phyloP scores from a whole-genome alignment of 2,113 vertebrate genomes.

The Glaucidium brasilianum region DNA sequence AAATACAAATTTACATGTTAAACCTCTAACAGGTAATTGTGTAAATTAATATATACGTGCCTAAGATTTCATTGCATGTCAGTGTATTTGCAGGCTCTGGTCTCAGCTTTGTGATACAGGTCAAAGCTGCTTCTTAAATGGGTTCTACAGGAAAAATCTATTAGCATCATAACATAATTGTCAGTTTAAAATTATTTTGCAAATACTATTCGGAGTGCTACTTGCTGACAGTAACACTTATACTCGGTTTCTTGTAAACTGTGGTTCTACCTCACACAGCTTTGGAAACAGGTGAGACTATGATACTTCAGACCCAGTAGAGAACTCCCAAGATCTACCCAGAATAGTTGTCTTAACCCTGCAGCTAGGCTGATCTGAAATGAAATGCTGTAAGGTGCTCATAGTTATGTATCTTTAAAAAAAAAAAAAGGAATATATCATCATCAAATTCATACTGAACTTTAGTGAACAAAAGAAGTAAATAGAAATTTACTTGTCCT shows the following conservation, averaged over 20 bases:
- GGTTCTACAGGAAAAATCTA: not conserved
- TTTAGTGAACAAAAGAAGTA: not conserved
- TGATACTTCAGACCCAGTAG: not conserved
- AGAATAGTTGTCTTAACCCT: not conserved
- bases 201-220: not conserved
- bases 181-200: not conserved
- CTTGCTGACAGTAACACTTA: not conserved
- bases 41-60: not conserved
- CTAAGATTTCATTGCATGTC: not conserved
- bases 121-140: not conserved
- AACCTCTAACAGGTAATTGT: not conserved
- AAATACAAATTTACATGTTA: not conserved
- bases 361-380: not conserved
- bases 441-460: not conserved
- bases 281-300: not conserved
- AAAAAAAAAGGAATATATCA: not conserved
- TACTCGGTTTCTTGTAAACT: not conserved
- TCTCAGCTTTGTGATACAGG: not conserved
- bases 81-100: not conserved
- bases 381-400: not conserved
- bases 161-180: not conserved
- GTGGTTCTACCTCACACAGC: not conserved
- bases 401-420: not conserved
- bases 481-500: not conserved
- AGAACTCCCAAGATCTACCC: not conserved